Conservation (phyloP, 2,113 vertebrate species). For the Carollia perspicillata region DNA sequence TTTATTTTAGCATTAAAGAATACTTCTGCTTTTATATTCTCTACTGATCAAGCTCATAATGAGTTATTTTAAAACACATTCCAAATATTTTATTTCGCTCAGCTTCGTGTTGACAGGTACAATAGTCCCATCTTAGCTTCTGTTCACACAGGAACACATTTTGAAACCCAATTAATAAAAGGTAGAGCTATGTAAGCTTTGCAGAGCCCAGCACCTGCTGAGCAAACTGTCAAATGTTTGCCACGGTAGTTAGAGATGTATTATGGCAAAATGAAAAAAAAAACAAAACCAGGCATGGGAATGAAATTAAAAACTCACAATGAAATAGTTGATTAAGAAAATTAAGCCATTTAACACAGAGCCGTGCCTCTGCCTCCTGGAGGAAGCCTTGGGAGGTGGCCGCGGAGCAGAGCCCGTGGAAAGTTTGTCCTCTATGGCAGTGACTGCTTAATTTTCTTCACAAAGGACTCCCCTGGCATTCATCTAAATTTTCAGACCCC, state of each 20-base stretch:
- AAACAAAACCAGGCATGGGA: constrained; percentile 69
- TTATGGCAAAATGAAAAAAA: constrained; percentile 72
- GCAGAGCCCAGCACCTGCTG: constrained; percentile 72
- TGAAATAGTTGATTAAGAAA: constrained; percentile 80
- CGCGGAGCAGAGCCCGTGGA: constrained; percentile 40
- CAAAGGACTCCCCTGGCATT: constrained; percentile 71
- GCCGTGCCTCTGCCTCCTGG: constrained; percentile 49
- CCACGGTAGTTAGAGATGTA: constrained; percentile 67
- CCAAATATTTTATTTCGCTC: constrained; percentile 77
- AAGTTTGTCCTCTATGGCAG: constrained; percentile 26
- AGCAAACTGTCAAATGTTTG: constrained; percentile 77
- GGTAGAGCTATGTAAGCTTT: constrained; percentile 63
- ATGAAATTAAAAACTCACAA: constrained; percentile 80
- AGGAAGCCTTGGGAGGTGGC: constrained; percentile 58
- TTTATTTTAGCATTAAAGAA: constrained; percentile 75
- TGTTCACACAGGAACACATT: constrained; percentile 74
- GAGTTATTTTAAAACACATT: constrained; percentile 73
- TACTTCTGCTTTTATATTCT: constrained; percentile 62
- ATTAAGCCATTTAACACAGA: constrained; percentile 75
- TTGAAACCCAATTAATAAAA: constrained; percentile 78
- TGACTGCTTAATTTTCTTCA: constrained; percentile 72
- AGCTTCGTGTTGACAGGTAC: constrained; percentile 76
- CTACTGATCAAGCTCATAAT: constrained; percentile 68
- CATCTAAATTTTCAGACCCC: constrained; percentile 69
- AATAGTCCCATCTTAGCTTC: constrained; percentile 73